Conservation (phyloP, 1,140 invertebrate species). For the Brachionus rotundiformis region DNA sequence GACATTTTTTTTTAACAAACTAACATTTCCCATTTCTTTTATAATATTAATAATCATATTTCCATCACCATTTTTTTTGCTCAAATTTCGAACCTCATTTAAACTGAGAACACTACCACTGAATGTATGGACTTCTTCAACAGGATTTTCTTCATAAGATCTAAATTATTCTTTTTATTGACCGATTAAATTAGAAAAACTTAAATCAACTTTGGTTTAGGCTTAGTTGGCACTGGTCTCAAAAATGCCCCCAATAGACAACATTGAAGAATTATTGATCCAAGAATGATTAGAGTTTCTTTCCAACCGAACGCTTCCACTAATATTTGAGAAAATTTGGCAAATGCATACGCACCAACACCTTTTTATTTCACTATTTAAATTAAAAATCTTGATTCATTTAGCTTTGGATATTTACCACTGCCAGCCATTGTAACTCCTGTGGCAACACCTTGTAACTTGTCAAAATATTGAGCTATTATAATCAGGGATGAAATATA, state of each 20-base stretch:
- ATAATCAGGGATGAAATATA: slow-evolving; percentile 73
- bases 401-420: slow-evolving; percentile 53
- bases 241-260: slow-evolving; percentile 40
- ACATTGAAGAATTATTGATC: slow-evolving; percentile 37
- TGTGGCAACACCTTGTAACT: slow-evolving; percentile 82
- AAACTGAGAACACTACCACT: slow-evolving; percentile 39
- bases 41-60: background rate
- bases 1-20: slow-evolving; percentile 14
- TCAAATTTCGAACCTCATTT: background rate
- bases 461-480: slow-evolving; percentile 88
- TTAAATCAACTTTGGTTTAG: slow-evolving; percentile 26
- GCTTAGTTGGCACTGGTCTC: slow-evolving; percentile 23
- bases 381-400: background rate
- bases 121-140: background rate
- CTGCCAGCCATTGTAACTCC: slow-evolving; percentile 72
- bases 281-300: slow-evolving; percentile 52
- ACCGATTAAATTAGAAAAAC: background rate
- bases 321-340: slow-evolving; percentile 57
- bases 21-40: slow-evolving; percentile 47
- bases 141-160: background rate
- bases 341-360: slow-evolving; percentile 60
- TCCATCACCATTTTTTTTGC: background rate
- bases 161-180: background rate
- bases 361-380: slow-evolving; percentile 53
- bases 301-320: slow-evolving; percentile 59